Evolutionary conservation across 2,888 invertebrate genomes (phyloP), one percentile per base, ranked within the genome.

Genomic region (Chaetogeoica ovagalla): DNA sequence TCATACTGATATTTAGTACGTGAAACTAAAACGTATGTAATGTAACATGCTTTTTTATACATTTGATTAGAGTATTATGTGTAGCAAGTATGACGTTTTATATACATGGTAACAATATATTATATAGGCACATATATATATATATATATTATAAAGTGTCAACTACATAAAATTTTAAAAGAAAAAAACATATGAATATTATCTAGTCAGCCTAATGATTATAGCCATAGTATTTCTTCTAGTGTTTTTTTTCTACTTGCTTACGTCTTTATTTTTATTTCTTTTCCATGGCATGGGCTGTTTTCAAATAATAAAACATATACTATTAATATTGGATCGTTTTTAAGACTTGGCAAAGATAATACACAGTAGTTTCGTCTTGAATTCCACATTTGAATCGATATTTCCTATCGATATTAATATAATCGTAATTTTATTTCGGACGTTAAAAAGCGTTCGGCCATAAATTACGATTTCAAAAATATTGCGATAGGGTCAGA

Each of bases 181-280:
- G 4, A 30, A 55, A 74, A 21, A 65, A 66, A 75, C 43, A 11
- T 59, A 76, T 59, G 66, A 76, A 68, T 76, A 4, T 30, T 30
- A 30, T 76, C 75, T 76, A 75, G 19, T 19, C 21, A 52, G 57
- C 75, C 68, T 68, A 76, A 48, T 30, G 30, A 52, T 70, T 63
- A 57, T 70, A n/a, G 77, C 62, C 77, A 43, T 65, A 62, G 19
- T 70, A 70, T 57, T 65, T 79, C 62, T 62, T 65, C 69, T 63
- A 79, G 52, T 37, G 43, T 62, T 77, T 66, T 72, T 60, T 70
- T 55, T 70, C 69, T 79, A 71, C 63, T 71, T 79, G 79, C 79
- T 79, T 79, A 79, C 79, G 70, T 79, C 79, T 79, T 79, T 79
- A 71, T 79, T 79, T 79, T 79, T 79, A 79, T 79, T 79, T 79